These are phyloP conservation scores for Macheiramphus alcinus DNA, from an alignment of 2,113 vertebrate genomes.

Conservation along the genomic window DNA sequence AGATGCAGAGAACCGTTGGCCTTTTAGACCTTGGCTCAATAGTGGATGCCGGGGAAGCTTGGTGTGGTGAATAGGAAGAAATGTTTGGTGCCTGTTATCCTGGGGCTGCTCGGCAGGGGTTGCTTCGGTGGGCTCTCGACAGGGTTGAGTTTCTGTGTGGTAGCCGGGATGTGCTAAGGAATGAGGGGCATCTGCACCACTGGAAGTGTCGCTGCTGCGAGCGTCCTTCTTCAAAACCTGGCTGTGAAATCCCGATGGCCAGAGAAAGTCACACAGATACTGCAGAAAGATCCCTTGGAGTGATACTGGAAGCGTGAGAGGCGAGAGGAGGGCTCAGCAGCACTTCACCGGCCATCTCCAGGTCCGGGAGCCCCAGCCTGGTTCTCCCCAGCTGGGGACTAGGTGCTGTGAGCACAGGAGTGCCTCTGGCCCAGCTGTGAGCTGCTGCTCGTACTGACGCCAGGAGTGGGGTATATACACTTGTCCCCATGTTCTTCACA, in stretches of 20 bases:
- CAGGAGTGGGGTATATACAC: fast-evolving
- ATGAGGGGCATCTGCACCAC: background rate
- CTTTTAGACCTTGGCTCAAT: background rate
- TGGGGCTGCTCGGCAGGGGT: background rate
- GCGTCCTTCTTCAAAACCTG: background rate
- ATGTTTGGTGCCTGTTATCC: background rate
- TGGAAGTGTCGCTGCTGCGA: background rate
- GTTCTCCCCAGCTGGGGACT: background rate
- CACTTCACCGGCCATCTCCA: background rate
- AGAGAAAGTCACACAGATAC: background rate
- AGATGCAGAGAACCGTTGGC: background rate
- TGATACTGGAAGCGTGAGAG: background rate
- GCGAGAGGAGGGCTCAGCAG: background rate
- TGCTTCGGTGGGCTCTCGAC: background rate
- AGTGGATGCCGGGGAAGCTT: background rate
- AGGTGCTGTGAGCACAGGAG: background rate
- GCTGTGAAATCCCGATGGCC: background rate
- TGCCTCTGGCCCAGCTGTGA: fast-evolving
- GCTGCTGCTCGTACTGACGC: fast-evolving
- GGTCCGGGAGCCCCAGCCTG: background rate
- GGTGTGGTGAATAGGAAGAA: background rate
- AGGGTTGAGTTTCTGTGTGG: background rate
- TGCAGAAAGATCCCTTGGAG: background rate
- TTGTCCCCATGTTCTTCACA: background rate
- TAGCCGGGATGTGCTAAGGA: background rate